Evolutionary conservation across 30 jellyfish, hydroid and myxozoan species (phyloP).

Genomic region (Sanderia malayensis): DNA sequence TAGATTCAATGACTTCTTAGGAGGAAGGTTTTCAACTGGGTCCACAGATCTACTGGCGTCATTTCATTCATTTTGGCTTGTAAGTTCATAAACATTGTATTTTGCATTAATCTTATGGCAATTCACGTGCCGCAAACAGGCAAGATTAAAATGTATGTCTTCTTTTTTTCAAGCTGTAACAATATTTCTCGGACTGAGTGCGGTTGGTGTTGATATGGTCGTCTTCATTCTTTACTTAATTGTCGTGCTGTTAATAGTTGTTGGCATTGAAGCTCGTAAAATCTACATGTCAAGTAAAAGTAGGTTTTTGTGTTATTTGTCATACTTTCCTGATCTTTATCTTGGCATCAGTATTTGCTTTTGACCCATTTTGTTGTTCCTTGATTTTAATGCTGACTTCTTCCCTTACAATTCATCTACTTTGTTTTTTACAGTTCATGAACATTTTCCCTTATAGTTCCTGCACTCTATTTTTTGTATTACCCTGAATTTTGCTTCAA

Average conservation of each 20-base stretch:
- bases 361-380: no score
- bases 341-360: no score
- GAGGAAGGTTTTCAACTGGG: slow-evolving; percentile 28
- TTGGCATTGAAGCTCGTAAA: slow-evolving; percentile 31
- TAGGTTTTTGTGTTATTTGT: neutral
- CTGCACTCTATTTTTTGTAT: no score
- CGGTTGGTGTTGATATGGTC: slow-evolving; percentile 49
- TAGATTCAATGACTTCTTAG: no score
- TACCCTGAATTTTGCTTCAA: no score
- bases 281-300: slow-evolving; percentile 55
- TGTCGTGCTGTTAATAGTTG: slow-evolving; percentile 13
- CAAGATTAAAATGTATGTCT: no score
- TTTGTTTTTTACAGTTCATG: no score
- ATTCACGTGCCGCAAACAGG: no score
- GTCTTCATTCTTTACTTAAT: slow-evolving; percentile 34
- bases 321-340: no score
- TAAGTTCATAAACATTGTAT: no score
- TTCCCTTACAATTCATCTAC: no score
- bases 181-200: slow-evolving; percentile 52
- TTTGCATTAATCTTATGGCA: neutral
- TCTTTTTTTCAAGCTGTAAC: slow-evolving; percentile 20
- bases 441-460: neutral
- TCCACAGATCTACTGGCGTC: slow-evolving; percentile 27
- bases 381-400: no score
- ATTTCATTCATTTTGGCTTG: neutral